Conservation (phyloP, 2,113 vertebrate genomes). For the Hoplias malabaricus region DNA sequence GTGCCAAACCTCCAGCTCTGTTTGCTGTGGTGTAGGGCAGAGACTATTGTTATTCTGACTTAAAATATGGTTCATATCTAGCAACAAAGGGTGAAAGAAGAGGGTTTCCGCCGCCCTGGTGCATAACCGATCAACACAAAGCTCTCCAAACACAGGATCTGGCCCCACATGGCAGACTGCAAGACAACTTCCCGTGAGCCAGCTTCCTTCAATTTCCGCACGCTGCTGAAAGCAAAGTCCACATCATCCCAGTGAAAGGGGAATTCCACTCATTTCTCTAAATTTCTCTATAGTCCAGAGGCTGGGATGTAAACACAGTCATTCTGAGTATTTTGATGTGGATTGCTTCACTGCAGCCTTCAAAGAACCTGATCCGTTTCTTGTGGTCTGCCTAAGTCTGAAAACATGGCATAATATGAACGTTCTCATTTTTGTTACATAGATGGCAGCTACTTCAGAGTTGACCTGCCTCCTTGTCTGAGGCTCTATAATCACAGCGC, state of each 20-base stretch:
- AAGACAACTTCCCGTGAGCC: conserved; percentile 22
- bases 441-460: too few species aligned
- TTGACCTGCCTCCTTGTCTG: too few species aligned
- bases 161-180: background rate
- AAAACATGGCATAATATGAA: too few species aligned
- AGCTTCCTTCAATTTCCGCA: conserved; percentile 10
- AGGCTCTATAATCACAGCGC: too few species aligned
- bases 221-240: background rate
- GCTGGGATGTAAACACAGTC: too few species aligned
- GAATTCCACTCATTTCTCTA: background rate
- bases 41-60: background rate
- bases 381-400: too few species aligned
- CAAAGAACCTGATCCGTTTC: too few species aligned
- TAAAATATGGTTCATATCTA: conserved; percentile 42
- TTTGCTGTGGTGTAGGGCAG: background rate
- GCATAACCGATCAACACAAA: conserved; percentile 33
- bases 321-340: too few species aligned
- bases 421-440: too few species aligned
- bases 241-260: background rate
- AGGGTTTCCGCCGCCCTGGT: conserved; percentile 33
- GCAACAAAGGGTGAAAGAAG: conserved; percentile 24
- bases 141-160: conserved; percentile 23
- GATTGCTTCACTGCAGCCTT: too few species aligned
- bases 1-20: background rate
- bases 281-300: background rate